A percentile compares a stretch with the other conserved stretches of the same genome.
Evolutionary conservation across 2,113 vertebrate genomes (phyloP).

Genomic region (Meleagris gallopavo): DNA sequence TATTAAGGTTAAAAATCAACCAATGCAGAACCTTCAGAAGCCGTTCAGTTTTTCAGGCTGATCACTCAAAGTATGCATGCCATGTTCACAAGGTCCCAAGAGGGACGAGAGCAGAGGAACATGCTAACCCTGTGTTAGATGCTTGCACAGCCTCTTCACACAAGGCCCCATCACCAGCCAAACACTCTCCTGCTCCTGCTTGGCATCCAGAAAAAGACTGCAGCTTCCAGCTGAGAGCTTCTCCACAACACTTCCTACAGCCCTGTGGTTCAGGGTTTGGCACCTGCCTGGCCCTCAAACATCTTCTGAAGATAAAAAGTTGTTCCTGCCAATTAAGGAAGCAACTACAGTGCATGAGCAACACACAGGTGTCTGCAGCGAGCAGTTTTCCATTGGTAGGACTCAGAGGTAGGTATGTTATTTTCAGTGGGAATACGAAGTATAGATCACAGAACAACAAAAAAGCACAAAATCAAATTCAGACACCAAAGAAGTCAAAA

Average conservation of each 20-base stretch:
- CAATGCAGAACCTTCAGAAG: neutral
- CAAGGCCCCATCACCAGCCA: neutral
- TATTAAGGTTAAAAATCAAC: conserved; percentile 17
- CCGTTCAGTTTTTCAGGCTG: neutral
- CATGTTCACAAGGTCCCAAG: neutral
- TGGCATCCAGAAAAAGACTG: neutral
- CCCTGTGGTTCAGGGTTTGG: neutral
- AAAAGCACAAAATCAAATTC: neutral
- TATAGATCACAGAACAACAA: neutral
- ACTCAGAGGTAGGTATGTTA: neutral
- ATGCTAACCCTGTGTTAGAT: neutral
- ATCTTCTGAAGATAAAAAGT: neutral
- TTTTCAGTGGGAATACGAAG: neutral
- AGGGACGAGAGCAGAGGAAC: neutral
- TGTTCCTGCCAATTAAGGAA: neutral
- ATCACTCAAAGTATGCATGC: neutral
- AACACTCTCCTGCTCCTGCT: neutral
- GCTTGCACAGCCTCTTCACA: neutral
- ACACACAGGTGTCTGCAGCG: neutral
- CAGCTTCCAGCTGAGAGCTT: neutral
- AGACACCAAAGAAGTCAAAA: neutral
- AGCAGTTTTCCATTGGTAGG: neutral
- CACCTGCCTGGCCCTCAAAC: neutral
- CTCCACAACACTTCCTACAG: neutral
- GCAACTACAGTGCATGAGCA: neutral